Percentiles rank a stretch among this genome's conserved stretches.
Conservation (phyloP, 2,888 invertebrate genomes). For the Ceramica pisi region DNA sequence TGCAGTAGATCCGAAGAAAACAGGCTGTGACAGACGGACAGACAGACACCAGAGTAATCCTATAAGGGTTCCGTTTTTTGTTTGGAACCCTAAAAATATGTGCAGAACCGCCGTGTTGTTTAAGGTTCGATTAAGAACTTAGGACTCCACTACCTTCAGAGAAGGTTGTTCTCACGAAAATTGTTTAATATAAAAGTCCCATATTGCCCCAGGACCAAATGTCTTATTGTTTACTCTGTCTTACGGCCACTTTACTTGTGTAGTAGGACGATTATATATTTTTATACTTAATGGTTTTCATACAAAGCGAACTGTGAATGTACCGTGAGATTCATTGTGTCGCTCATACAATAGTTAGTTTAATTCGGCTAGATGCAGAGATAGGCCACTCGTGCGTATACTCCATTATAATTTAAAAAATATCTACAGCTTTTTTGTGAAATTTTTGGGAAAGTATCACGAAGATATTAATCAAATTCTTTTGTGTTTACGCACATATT, state of each 20-base stretch:
- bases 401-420: slow-evolving; percentile 50
- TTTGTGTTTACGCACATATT: slow-evolving; percentile 29
- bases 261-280: slow-evolving; percentile 35
- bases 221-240: slow-evolving; percentile 11
- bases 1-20: no score
- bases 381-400: slow-evolving; percentile 63
- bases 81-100: no score
- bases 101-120: no score
- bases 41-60: no score
- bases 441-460: slow-evolving; percentile 63
- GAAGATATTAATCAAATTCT: slow-evolving; percentile 53
- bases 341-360: slow-evolving; percentile 58
- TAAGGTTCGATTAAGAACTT: no score
- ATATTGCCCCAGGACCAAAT: background rate
- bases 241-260: background rate
- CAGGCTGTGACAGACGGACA: no score
- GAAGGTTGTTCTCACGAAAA: background rate
- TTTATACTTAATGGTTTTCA: slow-evolving; percentile 42
- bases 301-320: slow-evolving; percentile 40
- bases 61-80: no score
- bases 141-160: background rate
- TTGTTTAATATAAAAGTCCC: background rate
- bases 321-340: slow-evolving; percentile 61
- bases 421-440: slow-evolving; percentile 38
- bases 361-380: slow-evolving; percentile 62